Percentiles rank a stretch among this genome's conserved stretches.
phyloP scores from a whole-genome alignment of 2,888 invertebrate genomes.

The Willowsia nigromaculata region DNA sequence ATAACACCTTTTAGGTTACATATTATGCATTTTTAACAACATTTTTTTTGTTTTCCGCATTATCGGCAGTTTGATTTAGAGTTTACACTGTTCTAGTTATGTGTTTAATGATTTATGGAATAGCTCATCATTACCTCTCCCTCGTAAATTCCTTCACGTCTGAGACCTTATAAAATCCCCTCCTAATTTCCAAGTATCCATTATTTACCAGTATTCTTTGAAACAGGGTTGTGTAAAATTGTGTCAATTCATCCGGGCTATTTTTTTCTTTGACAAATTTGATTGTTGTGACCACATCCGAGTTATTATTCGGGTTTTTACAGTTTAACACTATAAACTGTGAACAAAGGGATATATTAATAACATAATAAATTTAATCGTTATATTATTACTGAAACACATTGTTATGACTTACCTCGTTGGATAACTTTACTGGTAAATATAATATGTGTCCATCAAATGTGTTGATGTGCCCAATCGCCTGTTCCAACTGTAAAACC shows the following conservation, averaged over 20 bases:
- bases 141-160: slow-evolving; percentile 82
- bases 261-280: slow-evolving; percentile 84
- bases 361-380: neutral
- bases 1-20: no score
- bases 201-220: slow-evolving; percentile 89
- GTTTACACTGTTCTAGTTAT: slow-evolving; percentile 63
- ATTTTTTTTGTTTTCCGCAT: no score
- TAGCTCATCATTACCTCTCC: slow-evolving; percentile 84
- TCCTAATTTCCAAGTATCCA: slow-evolving; percentile 87
- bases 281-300: slow-evolving; percentile 79
- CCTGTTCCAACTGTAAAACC: slow-evolving; percentile 83
- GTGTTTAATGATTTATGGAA: no score
- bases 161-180: slow-evolving; percentile 88
- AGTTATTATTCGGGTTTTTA: neutral
- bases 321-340: neutral
- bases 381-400: neutral
- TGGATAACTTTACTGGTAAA: slow-evolving; percentile 86
- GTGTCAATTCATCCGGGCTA: slow-evolving; percentile 85
- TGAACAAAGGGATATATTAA: neutral
- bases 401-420: slow-evolving; percentile 80
- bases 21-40: no score
- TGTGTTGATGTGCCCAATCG: slow-evolving; percentile 84
- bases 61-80: neutral
- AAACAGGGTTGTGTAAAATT: slow-evolving; percentile 91
- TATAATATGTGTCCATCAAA: slow-evolving; percentile 90